Percentiles rank a stretch among this genome's conserved stretches.
Evolutionary conservation across 2,888 invertebrate species (phyloP).

Genomic region (Petrophora chlorosata): DNA sequence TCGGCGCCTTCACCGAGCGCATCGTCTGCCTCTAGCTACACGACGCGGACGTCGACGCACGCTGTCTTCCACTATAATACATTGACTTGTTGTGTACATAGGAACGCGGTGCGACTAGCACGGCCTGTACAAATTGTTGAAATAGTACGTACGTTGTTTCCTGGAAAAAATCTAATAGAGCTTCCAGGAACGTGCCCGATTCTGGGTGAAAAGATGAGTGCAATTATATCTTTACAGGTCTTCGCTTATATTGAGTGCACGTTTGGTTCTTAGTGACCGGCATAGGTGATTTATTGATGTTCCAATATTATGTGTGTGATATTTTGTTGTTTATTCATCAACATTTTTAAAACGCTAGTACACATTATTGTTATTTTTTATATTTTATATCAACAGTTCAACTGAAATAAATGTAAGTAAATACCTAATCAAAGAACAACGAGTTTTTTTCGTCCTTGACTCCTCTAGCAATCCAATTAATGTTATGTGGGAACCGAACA

Average conservation of each 20-base stretch:
- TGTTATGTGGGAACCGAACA: too few relatives aligned
- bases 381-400: slow-evolving; percentile 23
- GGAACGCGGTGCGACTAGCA: not conserved
- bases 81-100: not conserved
- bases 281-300: slow-evolving; percentile 4
- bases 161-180: not conserved
- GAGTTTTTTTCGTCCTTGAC: not conserved
- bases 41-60: too few relatives aligned
- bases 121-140: slow-evolving; percentile 25
- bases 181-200: slow-evolving; percentile 6
- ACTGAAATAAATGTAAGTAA: slow-evolving; percentile 20
- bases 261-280: not conserved
- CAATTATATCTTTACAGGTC: slow-evolving; percentile 18
- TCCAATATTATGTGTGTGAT: slow-evolving; percentile 12
- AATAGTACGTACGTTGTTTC: slow-evolving; percentile 11
- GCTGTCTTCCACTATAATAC: not conserved
- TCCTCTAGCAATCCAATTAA: too few relatives aligned
- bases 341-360: slow-evolving; percentile 23
- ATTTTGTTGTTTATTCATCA: slow-evolving; percentile 13
- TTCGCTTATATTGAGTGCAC: slow-evolving; percentile 5
- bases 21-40: slow-evolving; percentile 70
- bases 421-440: slow-evolving; percentile 1
- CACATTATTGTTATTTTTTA: slow-evolving; percentile 27
- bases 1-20: slow-evolving; percentile 75
- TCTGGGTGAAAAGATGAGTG: slow-evolving; percentile 21